phyloP scores from a whole-genome alignment of 2,797 vertebrate genomes.

The Pseudochaenichthys georgianus region DNA sequence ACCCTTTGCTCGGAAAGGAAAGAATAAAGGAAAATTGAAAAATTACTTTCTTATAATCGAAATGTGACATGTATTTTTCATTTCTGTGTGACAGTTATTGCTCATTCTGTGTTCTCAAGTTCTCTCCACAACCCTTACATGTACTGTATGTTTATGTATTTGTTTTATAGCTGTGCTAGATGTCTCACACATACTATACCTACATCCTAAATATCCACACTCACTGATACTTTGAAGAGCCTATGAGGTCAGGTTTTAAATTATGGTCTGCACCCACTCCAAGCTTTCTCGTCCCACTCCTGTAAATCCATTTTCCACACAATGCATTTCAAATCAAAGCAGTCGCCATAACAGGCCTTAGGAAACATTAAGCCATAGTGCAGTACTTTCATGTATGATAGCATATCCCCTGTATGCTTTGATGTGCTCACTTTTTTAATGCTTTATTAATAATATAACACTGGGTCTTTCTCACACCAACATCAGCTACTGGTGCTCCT shows the following conservation, averaged over 20 bases:
- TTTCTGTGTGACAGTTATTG: slow-evolving; percentile 26
- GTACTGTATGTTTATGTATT: slow-evolving; percentile 45
- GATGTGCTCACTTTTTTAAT: slow-evolving; percentile 86
- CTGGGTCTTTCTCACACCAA: slow-evolving; percentile 75
- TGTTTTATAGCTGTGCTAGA: slow-evolving; percentile 52
- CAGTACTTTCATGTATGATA: slow-evolving; percentile 88
- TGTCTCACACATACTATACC: slow-evolving; percentile 54
- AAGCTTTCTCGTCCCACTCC: slow-evolving; percentile 74
- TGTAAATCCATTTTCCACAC: slow-evolving; percentile 89
- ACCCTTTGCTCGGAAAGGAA: slow-evolving; percentile 32
- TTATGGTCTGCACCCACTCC: slow-evolving; percentile 80
- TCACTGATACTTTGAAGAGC: slow-evolving; percentile 85
- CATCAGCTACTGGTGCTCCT: slow-evolving; percentile 73
- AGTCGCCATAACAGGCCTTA: slow-evolving; percentile 85
- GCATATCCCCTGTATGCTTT: slow-evolving; percentile 86
- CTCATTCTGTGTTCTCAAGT: slow-evolving; percentile 35
- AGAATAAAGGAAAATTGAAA: slow-evolving; percentile 31
- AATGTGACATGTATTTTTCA: slow-evolving; percentile 23
- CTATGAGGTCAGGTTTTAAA: slow-evolving; percentile 86
- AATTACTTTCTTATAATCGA: slow-evolving; percentile 48
- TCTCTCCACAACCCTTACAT: not conserved
- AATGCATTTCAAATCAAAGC: slow-evolving; percentile 89
- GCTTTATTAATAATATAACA: slow-evolving; percentile 88
- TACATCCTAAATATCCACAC: slow-evolving; percentile 75
- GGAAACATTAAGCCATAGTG: slow-evolving; percentile 89